Evolutionary conservation across 1,140 invertebrate species (phyloP), one percentile per base, ranked within the genome.

Genomic region (Formica selysi): DNA sequence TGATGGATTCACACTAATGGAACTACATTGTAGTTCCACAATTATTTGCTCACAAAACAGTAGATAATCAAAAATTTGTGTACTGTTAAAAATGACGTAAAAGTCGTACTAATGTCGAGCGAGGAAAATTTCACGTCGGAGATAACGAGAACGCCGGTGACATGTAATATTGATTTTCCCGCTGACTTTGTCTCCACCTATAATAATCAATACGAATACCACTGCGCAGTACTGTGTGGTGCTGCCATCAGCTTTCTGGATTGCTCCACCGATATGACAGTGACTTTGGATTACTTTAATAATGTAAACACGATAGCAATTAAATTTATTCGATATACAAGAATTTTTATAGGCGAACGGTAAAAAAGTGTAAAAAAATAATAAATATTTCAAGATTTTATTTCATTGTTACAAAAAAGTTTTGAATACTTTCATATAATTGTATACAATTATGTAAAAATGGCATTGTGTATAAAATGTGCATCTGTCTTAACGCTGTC

Each of bases 81-180:
- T 73, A 78, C 84, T 54, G 26, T 7, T 67, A 59, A 11, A 62
- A 61, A 76, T n/a, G 36, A 54, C 67, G 78, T 73, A n/a, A 19
- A 61, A 54, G 54, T 67, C 22, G 59, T 64, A 44, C 16, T 59
- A 62, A 16, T 26, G 10, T 74, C 57, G 89, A 38, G n/a, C 59
- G 41, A 57, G 41, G 65, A 87, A 87, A 92, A 86, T 86, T 90
- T 90, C 67, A 83, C 68, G 59, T 86, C 68, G 87, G 85, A 93
- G 90, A 92, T 90, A 91, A 88, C 88, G 87, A 92, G 71, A 54
- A 54, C 86, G 73, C 90, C 91, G 91, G 91, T 67, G 87, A 71
- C 89, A 84, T 71, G 81, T 79, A 57, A 92, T 94, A 95, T 95
- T 94, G 94, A 95, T 95, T 94, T 90, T 93, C 81, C 87, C 91